These are phyloP conservation scores for Pteropus rufus DNA, from an alignment of 2,797 vertebrate species.

Conservation along the genomic window DNA sequence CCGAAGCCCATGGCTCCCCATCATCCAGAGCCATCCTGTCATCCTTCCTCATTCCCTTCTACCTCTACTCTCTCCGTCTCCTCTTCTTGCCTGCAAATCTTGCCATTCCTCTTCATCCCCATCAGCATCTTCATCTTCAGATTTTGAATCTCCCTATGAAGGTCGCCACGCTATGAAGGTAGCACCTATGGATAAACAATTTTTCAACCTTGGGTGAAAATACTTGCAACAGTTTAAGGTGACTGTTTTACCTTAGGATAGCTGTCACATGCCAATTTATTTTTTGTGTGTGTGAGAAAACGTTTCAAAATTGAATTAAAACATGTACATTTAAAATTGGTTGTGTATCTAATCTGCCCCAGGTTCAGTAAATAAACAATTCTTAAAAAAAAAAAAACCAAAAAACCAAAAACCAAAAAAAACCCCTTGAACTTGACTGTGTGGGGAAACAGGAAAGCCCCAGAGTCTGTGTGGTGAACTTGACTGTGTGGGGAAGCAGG, in stretches of 20 bases:
- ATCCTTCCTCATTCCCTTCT: background rate
- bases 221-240: constrained; percentile 80
- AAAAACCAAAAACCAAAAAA: too few relatives aligned
- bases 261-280: constrained; percentile 82
- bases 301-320: constrained; percentile 85
- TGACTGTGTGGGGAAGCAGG: background rate
- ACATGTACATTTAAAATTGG: constrained; percentile 90
- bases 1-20: background rate
- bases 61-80: background rate
- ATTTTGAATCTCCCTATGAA: background rate
- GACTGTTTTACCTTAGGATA: constrained; percentile 72
- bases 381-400: constrained; percentile 77
- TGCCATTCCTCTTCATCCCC: background rate
- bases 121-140: background rate
- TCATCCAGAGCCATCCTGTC: background rate
- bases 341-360: constrained; percentile 89
- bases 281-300: constrained; percentile 79
- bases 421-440: background rate
- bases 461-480: background rate
- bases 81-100: background rate
- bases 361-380: constrained; percentile 95
- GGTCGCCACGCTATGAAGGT: background rate
- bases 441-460: background rate
- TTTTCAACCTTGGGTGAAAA: constrained; percentile 83
- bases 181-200: constrained; percentile 76